Base-by-base conservation (phyloP, 2,113 vertebrate species). In the Rhodinocichla rosea region DNA sequence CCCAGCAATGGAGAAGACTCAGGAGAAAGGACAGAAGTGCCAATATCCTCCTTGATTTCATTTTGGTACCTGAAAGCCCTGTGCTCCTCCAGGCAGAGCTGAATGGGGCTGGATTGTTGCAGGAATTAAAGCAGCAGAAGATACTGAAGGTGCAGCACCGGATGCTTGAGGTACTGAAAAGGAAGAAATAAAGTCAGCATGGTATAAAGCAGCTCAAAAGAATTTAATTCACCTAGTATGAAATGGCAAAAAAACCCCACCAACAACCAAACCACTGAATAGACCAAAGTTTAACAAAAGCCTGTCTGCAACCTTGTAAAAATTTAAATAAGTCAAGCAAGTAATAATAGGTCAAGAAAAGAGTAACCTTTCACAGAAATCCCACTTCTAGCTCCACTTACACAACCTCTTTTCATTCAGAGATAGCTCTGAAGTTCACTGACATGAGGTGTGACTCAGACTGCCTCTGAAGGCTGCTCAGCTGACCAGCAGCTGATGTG, bases 21-120 rank as follows among this genome's bases (percentile, higher is more conserved):
- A 57, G 12, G 16, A 94, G 24, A 81, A 88, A 57, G n/a, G 44
- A 37, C 17, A 88, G 17, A 81, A 64, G 23, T 12, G 12, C 6
- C 60, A 94, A 32, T 18, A 52, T 26, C 59, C 26, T 60, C 45
- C 45, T 63, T 21, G 11, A 15, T 65, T 69, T 69, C 8, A 56
- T 28, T 52, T 40, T 69, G 39, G 94, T 97, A 99, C 99, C 99
- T 99, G 99, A 96, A 99, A 99, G 73, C 97, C 97, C 28, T 98
- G 99, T 67, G 96, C 82, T 95, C 97, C 97, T 89, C 96, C 97
- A 55, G 98, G 91, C 28, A 98, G 81, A 83, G 97, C 88, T 45
- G 98, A 97, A 74, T 98, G 98, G 13, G 98, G 91, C 20, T 98
- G 97, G 13, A 98, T 90, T 0, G 98, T 85, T 18, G 98, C 78